These are phyloP conservation scores for Mormyrus hasselquistii DNA, from an alignment of 2,797 vertebrate species.

Conservation along the genomic window DNA sequence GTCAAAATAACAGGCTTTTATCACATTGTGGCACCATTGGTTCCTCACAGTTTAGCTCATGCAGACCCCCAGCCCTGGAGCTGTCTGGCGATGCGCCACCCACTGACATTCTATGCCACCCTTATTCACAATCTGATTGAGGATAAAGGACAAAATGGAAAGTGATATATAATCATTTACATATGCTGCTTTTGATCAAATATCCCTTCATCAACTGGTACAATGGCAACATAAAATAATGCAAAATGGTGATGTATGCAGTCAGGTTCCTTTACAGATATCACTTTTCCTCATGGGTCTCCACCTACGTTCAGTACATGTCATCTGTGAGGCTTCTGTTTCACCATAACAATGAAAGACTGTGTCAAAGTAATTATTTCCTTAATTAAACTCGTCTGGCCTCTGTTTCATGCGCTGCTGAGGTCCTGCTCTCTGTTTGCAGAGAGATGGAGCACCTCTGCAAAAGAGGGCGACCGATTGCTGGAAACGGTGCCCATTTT, in stretches of 20 bases:
- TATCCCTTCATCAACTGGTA: not conserved
- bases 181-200: not conserved
- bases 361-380: slow-evolving; percentile 6
- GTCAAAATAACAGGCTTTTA: not conserved
- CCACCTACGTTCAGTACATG: not conserved
- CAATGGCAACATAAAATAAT: not conserved
- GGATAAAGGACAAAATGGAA: not conserved
- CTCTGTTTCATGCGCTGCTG: not conserved
- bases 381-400: not conserved
- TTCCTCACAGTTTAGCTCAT: not conserved
- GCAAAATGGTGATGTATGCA: not conserved
- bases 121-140: not conserved
- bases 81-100: not conserved
- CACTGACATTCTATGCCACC: not conserved
- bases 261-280: not conserved
- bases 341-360: not conserved
- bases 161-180: not conserved
- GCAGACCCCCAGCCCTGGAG: not conserved
- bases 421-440: not conserved
- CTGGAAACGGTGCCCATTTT: not conserved
- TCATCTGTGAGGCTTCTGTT: not conserved
- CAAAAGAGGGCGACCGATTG: not conserved
- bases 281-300: not conserved
- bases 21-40: not conserved
- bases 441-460: not conserved